Percentiles rank a stretch among this genome's conserved stretches.
These are phyloP conservation scores for Napeogenes inachia DNA, from an alignment of 2,888 invertebrate species.

Conservation along the genomic window DNA sequence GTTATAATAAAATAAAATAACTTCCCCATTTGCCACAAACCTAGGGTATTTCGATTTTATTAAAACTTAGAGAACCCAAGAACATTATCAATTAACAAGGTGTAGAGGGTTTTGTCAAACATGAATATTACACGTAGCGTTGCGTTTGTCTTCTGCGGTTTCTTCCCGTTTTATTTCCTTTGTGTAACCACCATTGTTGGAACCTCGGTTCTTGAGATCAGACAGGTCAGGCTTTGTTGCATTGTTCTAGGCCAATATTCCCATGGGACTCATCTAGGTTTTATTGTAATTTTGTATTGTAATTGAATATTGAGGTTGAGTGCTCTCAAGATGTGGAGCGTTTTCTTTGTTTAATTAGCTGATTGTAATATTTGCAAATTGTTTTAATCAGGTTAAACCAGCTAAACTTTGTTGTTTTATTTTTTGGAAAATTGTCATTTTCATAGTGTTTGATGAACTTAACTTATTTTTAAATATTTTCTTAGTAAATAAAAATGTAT, in stretches of 20 bases:
- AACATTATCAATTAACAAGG: slow-evolving; percentile 30
- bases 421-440: too few species aligned
- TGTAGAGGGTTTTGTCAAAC: slow-evolving; percentile 30
- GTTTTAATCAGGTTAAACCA: background rate
- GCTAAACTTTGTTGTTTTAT: too few species aligned
- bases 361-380: background rate
- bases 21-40: too few species aligned
- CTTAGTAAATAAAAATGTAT: too few species aligned
- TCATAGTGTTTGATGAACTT: too few species aligned
- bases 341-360: slow-evolving; percentile 7
- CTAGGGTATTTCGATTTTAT: too few species aligned
- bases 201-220: slow-evolving; percentile 58
- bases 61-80: slow-evolving; percentile 15
- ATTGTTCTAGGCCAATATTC: slow-evolving; percentile 62
- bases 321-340: slow-evolving; percentile 2
- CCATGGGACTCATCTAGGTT: slow-evolving; percentile 45
- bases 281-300: slow-evolving; percentile 23
- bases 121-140: slow-evolving; percentile 33
- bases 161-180: slow-evolving; percentile 52
- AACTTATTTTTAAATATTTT: too few species aligned
- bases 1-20: too few species aligned
- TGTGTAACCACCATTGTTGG: slow-evolving; percentile 56
- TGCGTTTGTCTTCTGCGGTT: slow-evolving; percentile 41
- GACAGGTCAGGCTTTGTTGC: slow-evolving; percentile 61
- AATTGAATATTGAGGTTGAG: slow-evolving; percentile 19